Base-by-base conservation (phyloP, 2,797 vertebrate genomes). In the Enteromius argenteus region DNA sequence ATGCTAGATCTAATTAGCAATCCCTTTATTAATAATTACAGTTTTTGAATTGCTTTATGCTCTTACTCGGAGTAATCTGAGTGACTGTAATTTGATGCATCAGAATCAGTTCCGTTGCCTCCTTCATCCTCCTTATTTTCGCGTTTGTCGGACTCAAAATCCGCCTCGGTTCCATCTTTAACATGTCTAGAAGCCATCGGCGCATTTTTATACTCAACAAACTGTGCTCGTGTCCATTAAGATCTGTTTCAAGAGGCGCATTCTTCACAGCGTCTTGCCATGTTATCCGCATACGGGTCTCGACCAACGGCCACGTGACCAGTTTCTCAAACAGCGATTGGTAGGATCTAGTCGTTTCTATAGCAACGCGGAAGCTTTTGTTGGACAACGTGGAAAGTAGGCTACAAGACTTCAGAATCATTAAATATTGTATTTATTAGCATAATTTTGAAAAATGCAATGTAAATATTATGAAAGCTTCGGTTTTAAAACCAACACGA, bases 61-160 rank as follows among this genome's bases (percentile, higher is more conserved):
- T 90, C 94, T 96, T 94, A 96, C 95, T 95, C 92, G 0, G 92
- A 92, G 88, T 32, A 85, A 84, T 92, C 92, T 88, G 92, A 91
- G 90, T 88, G 74, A 90, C 85, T 91, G 90, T 82, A 91, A 91
- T 90, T 92, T 83, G 93, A 91, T 30, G 88, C 81, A 44, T 88
- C 80, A 19, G 92, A 93, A 23, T 87, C 91, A 60, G 83, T 3
- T 69, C 92, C 91, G 17, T 84, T 88, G 10, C 27, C 79, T 72
- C 30, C 71, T 66, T 71, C 5, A 0, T 58, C 87, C 5, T 80
- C 80, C 35, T 60, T 14, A 27, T 62, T 46, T 71, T 67, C 84
- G 9, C 71, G 21, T 60, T 83, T 37, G 2, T 19, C 23, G 37
- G 30, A 17, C 11, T 2, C 9, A 37, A 44, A 0, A 11, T 7